Evolutionary conservation across 2,888 invertebrate species (phyloP).

Genomic region (Allophyes oxyacanthae): DNA sequence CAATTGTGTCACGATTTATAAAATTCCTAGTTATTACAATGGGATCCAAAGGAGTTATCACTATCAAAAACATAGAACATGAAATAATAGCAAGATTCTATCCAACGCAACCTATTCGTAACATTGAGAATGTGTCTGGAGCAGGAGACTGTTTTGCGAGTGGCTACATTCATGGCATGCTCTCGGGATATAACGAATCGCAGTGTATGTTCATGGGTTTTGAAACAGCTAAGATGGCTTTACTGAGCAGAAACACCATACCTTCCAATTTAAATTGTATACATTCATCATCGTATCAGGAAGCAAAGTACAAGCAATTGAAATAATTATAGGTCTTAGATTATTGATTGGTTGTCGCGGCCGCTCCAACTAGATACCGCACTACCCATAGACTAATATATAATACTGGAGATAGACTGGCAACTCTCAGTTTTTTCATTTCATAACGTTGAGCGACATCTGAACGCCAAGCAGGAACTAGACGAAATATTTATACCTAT

Average conservation of each 20-base stretch:
- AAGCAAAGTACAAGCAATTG: conserved; percentile 33
- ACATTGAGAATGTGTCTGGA: conserved; percentile 93
- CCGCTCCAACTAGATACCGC: no score
- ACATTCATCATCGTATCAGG: conserved; percentile 9
- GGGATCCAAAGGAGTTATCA: conserved; percentile 89
- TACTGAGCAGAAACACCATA: conserved; percentile 90
- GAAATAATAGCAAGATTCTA: conserved; percentile 70
- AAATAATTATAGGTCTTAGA: conserved; percentile 27
- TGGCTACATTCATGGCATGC: conserved; percentile 91
- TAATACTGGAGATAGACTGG: no score
- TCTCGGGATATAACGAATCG: conserved; percentile 87
- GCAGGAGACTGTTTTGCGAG: conserved; percentile 94
- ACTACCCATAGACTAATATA: no score
- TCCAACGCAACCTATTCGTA: conserved; percentile 71
- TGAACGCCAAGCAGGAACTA: no score
- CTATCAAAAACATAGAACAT: conserved; percentile 67
- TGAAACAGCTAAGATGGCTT: conserved; percentile 89
- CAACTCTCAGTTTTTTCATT: no score
- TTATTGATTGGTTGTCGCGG: no score
- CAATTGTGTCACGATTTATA: conserved; percentile 81
- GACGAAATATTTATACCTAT: no score
- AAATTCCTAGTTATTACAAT: conserved; percentile 90
- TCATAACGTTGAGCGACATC: no score
- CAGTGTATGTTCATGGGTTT: conserved; percentile 90
- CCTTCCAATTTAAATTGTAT: conserved; percentile 70